Evolutionary conservation across 2,113 vertebrate species (phyloP), one percentile per base, ranked within the genome.

Genomic region (Mus spicilegus): DNA sequence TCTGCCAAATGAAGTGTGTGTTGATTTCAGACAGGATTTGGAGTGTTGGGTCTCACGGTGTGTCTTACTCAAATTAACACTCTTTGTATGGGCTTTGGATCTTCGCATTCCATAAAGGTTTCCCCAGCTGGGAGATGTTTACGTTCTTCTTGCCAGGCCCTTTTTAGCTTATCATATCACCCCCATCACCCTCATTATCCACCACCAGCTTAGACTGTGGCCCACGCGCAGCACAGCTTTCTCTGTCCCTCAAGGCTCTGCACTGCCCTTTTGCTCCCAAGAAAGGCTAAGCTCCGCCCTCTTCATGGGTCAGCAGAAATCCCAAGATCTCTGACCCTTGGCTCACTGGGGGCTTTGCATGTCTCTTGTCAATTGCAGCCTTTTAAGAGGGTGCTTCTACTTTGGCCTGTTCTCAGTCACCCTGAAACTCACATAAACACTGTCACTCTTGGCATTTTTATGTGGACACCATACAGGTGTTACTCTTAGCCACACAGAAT

Each of bases 361-460:
- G 87, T 96, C 67, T 89, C 87, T 80, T 28, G 56, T 58, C 96
- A 89, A 89, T 67, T 84, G 77, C 89, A 92, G 84, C 78, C 89
- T 97, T 97, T 87, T 76, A 89, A 87, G 96, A 84, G 89, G 58
- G 61, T 91, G 94, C 94, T 96, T 94, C 81, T 95, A 87, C 65
- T 92, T 91, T 49, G 28, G n/a, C 84, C 87, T 93, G 92, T 90
- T 97, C 97, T 75, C 36, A 80, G 80, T 90, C 65, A 73, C 80
- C 65, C 81, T 26, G 1, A 96, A 93, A 92, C 61, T 77, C 90
- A 77, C 2, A 89, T 46, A 96, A 93, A 97, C 63, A 94, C 30
- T 28, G 46, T 19, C 19, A 42, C 33, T 49, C 72, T 89, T 93
- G 69, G 76, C 92, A 94, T 94, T 95, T 96, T 86, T 77, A 92